phyloP scores from a whole-genome alignment of 2,888 invertebrate genomes.

The Rhorus exstirpatorius region DNA sequence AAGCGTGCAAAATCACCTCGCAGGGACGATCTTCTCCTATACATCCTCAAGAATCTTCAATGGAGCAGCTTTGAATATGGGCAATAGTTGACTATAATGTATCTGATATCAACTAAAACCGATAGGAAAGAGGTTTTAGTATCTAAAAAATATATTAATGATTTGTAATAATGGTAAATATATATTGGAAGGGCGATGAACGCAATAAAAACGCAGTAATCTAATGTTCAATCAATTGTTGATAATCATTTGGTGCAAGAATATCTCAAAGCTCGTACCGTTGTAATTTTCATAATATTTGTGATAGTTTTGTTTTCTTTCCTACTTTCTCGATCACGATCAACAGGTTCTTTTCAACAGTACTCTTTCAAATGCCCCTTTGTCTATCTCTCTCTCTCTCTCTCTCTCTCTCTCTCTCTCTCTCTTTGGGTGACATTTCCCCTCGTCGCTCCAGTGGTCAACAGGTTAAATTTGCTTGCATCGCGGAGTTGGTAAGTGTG shows the following conservation, averaged over 20 bases:
- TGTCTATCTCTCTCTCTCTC: neutral
- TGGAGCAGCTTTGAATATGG: neutral
- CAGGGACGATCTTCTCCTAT: neutral
- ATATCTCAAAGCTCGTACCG: neutral
- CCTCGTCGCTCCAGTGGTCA: conserved; percentile 36
- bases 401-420: neutral
- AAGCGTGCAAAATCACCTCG: conserved; percentile 16
- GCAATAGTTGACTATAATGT: neutral
- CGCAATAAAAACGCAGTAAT: no score
- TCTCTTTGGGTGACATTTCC: conserved; percentile 19
- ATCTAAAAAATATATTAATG: no score
- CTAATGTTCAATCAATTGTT: neutral
- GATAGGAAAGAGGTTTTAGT: neutral
- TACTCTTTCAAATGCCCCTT: conserved; percentile 43
- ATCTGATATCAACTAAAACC: neutral
- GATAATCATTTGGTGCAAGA: neutral
- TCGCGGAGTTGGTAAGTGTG: conserved; percentile 39
- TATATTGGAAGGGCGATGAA: no score
- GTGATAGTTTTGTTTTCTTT: neutral
- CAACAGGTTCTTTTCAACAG: conserved; percentile 57
- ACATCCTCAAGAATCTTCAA: neutral
- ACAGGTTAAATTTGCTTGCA: conserved; percentile 69
- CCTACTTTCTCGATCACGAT: conserved; percentile 26
- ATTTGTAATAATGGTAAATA: neutral
- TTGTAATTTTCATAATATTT: neutral